Evolutionary conservation across 64 coral and sea anemone genomes (phyloP).

Genomic region (Catalaphyllia jardinei): DNA sequence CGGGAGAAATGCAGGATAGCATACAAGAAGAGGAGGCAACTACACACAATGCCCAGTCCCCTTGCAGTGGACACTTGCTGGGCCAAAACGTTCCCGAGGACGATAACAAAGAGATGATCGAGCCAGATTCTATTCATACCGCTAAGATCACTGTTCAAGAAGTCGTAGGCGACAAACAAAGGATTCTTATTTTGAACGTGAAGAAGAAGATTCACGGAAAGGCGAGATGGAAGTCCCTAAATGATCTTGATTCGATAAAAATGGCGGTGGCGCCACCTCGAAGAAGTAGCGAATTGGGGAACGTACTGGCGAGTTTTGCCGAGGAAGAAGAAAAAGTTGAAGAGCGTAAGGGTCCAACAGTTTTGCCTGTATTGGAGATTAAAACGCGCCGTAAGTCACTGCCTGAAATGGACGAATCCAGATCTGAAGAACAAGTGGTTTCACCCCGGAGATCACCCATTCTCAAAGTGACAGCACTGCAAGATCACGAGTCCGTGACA

Average conservation of each 20-base stretch:
- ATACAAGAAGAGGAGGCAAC: not conserved
- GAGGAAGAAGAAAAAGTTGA: conserved; percentile 16
- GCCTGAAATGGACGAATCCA: not conserved
- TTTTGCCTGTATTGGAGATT: not conserved
- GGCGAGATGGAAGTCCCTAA: conserved; percentile 86
- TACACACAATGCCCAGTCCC: not conserved
- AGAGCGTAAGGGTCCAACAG: not conserved
- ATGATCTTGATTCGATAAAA: conserved; percentile 61
- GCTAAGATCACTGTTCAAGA: conserved; percentile 83
- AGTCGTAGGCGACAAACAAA: conserved; percentile 57
- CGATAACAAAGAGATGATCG: conserved; percentile 19
- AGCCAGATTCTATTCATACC: conserved; percentile 48
- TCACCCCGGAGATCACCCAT: not conserved
- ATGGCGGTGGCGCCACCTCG: not conserved
- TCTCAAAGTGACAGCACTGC: conserved; percentile 8
- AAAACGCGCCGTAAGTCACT: not conserved
- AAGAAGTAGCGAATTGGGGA: not conserved
- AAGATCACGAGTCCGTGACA: not conserved
- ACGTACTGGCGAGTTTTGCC: not conserved
- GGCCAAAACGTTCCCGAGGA: not conserved
- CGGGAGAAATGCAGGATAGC: not conserved
- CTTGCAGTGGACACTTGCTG: not conserved
- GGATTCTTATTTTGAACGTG: conserved; percentile 82
- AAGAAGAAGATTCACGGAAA: conserved; percentile 74
- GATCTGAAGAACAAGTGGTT: not conserved